phyloP scores from a whole-genome alignment of 2,888 invertebrate genomes.

The Ectemnius continuus region DNA sequence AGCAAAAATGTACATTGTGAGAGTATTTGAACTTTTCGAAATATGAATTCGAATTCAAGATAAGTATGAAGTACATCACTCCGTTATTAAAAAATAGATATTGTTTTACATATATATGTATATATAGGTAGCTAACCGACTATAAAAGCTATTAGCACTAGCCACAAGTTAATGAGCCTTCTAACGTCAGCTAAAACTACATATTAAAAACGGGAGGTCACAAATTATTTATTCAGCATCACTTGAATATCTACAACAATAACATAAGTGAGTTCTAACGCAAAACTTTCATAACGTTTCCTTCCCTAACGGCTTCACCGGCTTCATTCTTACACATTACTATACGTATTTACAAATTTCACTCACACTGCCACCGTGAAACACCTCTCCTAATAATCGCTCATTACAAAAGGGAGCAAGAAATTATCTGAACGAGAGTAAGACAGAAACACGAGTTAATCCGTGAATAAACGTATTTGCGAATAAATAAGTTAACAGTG shows the following conservation, averaged over 20 bases:
- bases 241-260: constrained; percentile 50
- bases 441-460: constrained; percentile 14
- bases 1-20: constrained; percentile 26
- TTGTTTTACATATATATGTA: constrained; percentile 13
- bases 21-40: constrained; percentile 22
- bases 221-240: constrained; percentile 39
- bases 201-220: constrained; percentile 25
- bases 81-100: constrained; percentile 49
- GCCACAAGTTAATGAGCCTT: constrained; percentile 19
- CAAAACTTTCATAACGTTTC: constrained; percentile 12
- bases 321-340: constrained; percentile 50
- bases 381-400: constrained; percentile 22
- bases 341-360: constrained; percentile 56
- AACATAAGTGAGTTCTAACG: constrained; percentile 26
- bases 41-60: constrained; percentile 43
- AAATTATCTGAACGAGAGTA: constrained; percentile 25
- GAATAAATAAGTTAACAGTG: constrained; percentile 29
- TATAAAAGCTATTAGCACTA: constrained; percentile 41
- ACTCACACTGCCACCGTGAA: constrained; percentile 21
- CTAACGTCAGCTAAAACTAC: constrained; percentile 39
- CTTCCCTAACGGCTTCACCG: constrained; percentile 23
- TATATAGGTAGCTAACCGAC: constrained; percentile 30
- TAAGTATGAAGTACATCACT: constrained; percentile 18
- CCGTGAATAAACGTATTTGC: no score
- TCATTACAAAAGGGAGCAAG: constrained; percentile 3